phyloP scores from a whole-genome alignment of 2,113 vertebrate genomes.

The Prinia subflava region DNA sequence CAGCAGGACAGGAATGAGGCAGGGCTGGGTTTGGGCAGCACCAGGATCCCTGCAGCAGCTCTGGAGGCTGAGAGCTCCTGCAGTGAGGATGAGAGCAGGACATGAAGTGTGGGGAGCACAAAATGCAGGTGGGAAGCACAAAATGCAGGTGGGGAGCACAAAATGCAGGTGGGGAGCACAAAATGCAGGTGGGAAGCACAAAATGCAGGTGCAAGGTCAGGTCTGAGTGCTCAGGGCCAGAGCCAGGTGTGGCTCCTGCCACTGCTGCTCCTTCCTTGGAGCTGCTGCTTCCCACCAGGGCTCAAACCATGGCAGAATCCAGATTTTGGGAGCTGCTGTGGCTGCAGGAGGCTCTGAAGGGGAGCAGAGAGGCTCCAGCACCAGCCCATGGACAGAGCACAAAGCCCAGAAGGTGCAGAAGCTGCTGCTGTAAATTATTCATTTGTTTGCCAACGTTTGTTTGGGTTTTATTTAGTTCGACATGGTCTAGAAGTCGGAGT shows the following conservation, averaged over 20 bases:
- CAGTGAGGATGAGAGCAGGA: fast-evolving
- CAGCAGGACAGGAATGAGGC: background rate
- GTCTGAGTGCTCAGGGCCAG: background rate
- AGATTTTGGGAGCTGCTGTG: fast-evolving
- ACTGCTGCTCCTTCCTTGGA: background rate
- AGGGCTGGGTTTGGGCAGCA: background rate
- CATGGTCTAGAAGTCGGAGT: conserved; percentile 34
- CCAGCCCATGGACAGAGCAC: background rate
- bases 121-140: no score
- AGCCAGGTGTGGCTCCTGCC: background rate
- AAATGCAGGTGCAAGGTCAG: no score
- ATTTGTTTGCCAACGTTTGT: conserved; percentile 24
- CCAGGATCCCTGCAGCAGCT: background rate
- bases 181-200: background rate
- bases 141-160: background rate
- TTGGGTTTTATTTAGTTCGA: conserved; percentile 51
- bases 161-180: no score
- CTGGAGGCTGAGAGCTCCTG: background rate
- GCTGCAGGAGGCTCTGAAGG: background rate
- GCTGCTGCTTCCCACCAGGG: background rate
- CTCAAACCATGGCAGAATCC: fast-evolving
- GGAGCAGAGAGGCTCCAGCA: background rate
- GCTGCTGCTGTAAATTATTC: conserved; percentile 27
- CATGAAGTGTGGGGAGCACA: fast-evolving
- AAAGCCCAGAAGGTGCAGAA: background rate